Conservation (phyloP, 2,113 vertebrate species). For the Benitochromis conjunctus region DNA sequence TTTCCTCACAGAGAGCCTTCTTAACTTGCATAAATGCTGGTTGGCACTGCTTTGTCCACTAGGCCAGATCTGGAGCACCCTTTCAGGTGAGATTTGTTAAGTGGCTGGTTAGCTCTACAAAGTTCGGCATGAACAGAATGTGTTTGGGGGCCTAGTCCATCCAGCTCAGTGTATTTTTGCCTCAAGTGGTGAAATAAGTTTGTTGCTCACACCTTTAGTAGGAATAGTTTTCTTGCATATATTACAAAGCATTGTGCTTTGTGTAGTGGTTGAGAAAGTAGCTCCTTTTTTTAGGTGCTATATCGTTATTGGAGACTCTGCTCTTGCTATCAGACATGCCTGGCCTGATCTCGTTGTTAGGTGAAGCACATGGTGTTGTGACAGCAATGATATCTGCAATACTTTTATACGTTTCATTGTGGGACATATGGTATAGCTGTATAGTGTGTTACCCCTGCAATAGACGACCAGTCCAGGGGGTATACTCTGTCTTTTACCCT, state of each 20-base stretch:
- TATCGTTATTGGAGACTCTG: neutral
- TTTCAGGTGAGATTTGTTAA: neutral
- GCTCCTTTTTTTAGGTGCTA: neutral
- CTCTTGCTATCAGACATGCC: neutral
- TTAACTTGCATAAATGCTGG: neutral
- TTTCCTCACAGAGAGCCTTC: neutral
- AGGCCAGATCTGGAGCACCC: neutral
- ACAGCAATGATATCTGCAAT: neutral
- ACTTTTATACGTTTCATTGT: neutral
- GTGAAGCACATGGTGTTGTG: neutral
- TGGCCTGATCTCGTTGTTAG: neutral
- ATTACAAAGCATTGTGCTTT: neutral
- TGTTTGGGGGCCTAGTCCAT: neutral
- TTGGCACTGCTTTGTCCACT: neutral
- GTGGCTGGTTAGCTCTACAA: neutral
- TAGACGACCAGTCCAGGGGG: neutral
- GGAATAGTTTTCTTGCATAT: neutral
- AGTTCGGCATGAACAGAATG: neutral
- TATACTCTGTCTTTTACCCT: neutral
- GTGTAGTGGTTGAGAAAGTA: neutral
- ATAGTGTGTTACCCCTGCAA: neutral
- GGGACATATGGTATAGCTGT: neutral
- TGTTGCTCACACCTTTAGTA: neutral
- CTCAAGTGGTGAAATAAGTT: neutral
- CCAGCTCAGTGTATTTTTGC: neutral